These are phyloP conservation scores for Aphidius gifuensis DNA, from an alignment of 1,140 invertebrate genomes.

Conservation along the genomic window DNA sequence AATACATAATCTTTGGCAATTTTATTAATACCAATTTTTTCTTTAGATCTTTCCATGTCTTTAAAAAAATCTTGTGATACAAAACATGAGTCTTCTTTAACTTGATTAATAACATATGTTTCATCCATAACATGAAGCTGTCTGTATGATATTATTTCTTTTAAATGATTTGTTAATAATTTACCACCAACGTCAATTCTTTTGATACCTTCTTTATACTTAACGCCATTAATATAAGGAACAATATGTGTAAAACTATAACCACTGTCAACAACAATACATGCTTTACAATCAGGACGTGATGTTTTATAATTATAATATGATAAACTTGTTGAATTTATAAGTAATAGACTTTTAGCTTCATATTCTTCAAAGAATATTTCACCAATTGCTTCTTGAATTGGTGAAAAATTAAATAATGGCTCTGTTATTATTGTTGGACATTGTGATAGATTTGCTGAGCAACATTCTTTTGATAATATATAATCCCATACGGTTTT, in stretches of 20 bases:
- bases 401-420: constrained; percentile 87
- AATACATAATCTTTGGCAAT: constrained; percentile 90
- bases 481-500: constrained; percentile 96
- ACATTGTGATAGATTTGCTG: constrained; percentile 72
- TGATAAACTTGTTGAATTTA: constrained; percentile 72
- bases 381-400: constrained; percentile 92
- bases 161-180: constrained; percentile 95
- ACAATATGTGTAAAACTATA: constrained; percentile 95
- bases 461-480: constrained; percentile 85
- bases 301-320: constrained; percentile 63
- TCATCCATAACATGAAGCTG: constrained; percentile 99
- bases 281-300: constrained; percentile 65
- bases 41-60: constrained; percentile 78
- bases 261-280: constrained; percentile 87
- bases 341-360: constrained; percentile 78
- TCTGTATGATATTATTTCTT: constrained; percentile 95
- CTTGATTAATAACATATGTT: constrained; percentile 97
- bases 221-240: constrained; percentile 89
- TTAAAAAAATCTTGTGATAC: constrained; percentile 82
- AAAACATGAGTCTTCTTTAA: constrained; percentile 97
- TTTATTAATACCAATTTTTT: constrained; percentile 61
- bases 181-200: constrained; percentile 97
- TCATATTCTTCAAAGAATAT: constrained; percentile 98
- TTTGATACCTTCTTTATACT: constrained; percentile 71
- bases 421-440: constrained; percentile 92